Evolutionary conservation across 2,113 vertebrate genomes (phyloP).

Genomic region (Martes martes): DNA sequence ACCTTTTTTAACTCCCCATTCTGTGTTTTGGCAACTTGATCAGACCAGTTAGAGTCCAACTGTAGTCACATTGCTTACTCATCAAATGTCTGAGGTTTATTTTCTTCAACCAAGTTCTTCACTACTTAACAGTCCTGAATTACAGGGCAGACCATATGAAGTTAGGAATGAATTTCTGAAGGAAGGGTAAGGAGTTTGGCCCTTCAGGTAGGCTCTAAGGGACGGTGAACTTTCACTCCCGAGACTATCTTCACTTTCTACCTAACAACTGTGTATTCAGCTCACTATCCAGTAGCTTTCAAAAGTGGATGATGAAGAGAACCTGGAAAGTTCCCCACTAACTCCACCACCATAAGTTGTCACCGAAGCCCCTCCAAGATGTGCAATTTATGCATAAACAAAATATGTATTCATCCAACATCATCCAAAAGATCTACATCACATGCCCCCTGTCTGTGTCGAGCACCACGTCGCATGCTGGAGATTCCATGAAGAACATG

Average conservation of each 20-base stretch:
- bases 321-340: not conserved
- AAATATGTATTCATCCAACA: not conserved
- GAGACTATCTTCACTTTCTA: not conserved
- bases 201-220: not conserved
- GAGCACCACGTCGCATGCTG: not conserved
- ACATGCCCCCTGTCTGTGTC: too few relatives aligned
- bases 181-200: not conserved
- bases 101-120: not conserved
- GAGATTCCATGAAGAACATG: not conserved
- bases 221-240: not conserved
- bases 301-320: not conserved
- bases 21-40: not conserved
- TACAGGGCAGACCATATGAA: not conserved
- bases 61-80: not conserved
- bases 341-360: not conserved
- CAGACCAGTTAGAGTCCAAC: not conserved
- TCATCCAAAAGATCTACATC: not conserved
- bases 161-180: not conserved
- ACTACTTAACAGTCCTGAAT: not conserved
- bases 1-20: not conserved
- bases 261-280: not conserved
- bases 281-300: not conserved
- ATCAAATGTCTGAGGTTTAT: not conserved
- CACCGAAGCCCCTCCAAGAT: not conserved
- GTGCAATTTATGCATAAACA: not conserved